Conservation (phyloP, 2,113 vertebrate species). For the Ptyas mucosa region DNA sequence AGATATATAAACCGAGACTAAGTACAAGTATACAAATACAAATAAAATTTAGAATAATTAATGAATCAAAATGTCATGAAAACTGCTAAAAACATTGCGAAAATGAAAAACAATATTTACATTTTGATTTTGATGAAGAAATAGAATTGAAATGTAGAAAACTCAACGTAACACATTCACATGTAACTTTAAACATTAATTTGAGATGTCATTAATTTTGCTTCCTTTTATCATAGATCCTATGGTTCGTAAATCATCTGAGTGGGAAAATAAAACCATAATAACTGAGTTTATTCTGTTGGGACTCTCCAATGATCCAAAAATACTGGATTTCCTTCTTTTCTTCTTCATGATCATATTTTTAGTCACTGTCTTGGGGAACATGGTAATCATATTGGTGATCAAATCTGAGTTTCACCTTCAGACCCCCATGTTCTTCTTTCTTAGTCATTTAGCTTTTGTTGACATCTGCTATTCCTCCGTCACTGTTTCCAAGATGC, state of each 20-base stretch:
- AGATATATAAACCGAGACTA: neutral
- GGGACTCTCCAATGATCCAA: neutral
- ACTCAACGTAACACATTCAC: neutral
- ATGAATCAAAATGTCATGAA: neutral
- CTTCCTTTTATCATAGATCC: neutral
- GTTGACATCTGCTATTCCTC: neutral
- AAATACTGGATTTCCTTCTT: neutral
- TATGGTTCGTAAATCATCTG: neutral
- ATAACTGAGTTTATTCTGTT: neutral
- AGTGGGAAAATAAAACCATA: neutral
- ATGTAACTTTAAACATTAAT: neutral
- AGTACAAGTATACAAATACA: neutral
- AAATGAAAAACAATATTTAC: neutral
- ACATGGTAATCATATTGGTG: neutral
- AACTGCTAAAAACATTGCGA: neutral
- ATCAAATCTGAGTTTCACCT: neutral
- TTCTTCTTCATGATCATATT: neutral
- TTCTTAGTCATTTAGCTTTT: neutral
- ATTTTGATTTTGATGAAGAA: neutral
- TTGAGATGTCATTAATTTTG: neutral
- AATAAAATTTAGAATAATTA: neutral
- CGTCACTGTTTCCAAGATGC: neutral
- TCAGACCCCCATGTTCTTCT: neutral
- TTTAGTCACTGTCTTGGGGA: neutral
- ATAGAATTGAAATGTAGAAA: neutral